Evolutionary conservation across 2,888 invertebrate genomes (phyloP).

Genomic region (Hydraecia micacea): DNA sequence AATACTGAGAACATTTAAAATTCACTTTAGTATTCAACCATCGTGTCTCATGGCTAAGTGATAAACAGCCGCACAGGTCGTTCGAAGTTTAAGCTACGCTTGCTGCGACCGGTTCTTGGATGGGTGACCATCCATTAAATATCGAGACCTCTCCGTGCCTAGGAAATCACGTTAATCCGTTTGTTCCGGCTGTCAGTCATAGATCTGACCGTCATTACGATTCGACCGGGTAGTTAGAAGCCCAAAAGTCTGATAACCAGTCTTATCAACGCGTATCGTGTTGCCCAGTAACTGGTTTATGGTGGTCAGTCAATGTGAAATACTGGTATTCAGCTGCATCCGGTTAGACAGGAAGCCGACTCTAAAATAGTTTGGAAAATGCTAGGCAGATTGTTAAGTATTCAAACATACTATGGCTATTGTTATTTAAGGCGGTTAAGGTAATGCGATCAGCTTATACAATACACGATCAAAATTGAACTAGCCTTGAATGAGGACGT

Average conservation of each 20-base stretch:
- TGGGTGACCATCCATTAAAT: neutral
- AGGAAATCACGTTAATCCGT: too few species aligned
- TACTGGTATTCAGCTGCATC: neutral
- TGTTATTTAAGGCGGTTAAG: neutral
- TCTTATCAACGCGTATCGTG: neutral
- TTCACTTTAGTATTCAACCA: neutral
- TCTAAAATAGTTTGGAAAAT: neutral
- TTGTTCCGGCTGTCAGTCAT: too few species aligned
- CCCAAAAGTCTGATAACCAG: neutral
- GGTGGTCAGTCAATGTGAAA: neutral
- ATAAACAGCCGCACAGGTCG: neutral
- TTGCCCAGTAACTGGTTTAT: neutral
- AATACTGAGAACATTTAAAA: constrained; percentile 9
- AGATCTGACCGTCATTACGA: too few species aligned
- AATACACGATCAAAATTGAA: too few species aligned
- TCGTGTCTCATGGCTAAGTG: neutral
- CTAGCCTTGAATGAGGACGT: too few species aligned
- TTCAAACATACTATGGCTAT: neutral
- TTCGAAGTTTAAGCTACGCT: neutral
- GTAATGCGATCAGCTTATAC: too few species aligned
- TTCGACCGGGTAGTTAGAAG: too few species aligned
- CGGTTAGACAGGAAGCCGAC: neutral
- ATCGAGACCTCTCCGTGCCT: neutral
- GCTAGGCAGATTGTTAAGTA: neutral
- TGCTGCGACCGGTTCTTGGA: neutral